Conservation (phyloP, 2,888 invertebrate genomes). For the Galeopsomyia nigrocyanea region DNA sequence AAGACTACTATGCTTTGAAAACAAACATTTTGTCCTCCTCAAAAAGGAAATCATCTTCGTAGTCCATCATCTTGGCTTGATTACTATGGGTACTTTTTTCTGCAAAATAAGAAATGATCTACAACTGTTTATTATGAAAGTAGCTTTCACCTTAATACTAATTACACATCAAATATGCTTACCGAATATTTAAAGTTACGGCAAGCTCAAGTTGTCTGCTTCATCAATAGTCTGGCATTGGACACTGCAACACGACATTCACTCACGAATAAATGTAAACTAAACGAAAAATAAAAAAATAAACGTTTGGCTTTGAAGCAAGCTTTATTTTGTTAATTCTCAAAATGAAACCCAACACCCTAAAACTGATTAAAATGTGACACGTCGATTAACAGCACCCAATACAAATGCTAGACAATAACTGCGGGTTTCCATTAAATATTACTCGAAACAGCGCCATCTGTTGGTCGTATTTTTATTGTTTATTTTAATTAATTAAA, state of each 20-base stretch:
- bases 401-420: constrained; percentile 24
- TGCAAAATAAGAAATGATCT: constrained; percentile 4
- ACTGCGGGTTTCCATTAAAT: constrained; percentile 13
- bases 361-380: constrained; percentile 16
- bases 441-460: constrained; percentile 13
- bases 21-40: constrained; percentile 69
- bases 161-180: no score
- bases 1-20: constrained; percentile 42
- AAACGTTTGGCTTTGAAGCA: no score
- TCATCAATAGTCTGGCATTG: no score
- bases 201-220: no score
- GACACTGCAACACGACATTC: no score
- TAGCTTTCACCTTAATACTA: no score
- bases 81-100: constrained; percentile 3
- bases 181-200: no score
- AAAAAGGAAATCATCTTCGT: constrained; percentile 67
- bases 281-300: no score
- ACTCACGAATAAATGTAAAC: no score
- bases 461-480: not conserved
- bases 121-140: not conserved
- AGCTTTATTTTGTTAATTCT: no score
- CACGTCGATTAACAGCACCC: constrained; percentile 25
- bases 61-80: constrained; percentile 57
- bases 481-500: not conserved
- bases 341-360: not conserved